Base-by-base conservation (phyloP, 2,113 vertebrate species). In the Colossoma macropomum region DNA sequence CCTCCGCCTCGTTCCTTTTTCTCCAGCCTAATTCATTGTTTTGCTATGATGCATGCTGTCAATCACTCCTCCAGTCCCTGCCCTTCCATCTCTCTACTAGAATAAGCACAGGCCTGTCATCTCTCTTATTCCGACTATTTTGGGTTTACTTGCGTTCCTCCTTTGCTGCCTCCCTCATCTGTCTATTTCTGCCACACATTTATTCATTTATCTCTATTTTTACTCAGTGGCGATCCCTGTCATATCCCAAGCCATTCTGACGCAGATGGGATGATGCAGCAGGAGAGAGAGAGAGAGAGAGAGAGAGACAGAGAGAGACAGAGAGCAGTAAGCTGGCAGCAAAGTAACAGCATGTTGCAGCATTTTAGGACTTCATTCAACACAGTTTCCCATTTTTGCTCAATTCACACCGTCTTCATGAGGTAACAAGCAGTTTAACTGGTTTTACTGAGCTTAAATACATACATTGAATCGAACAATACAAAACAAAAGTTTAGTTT, bases 181-280 rank as follows among this genome's bases (percentile, higher is more conserved):
- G 21, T 52, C 78, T 84, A 72, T 84, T 81, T 80, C 79, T 86
- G 84, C 59, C 78, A 59, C 25, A 30, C 48, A 23, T 85, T 86
- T 83, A 83, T 81, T 83, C 81, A 75, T 79, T 65, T 74, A 52
- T 50, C 79, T 84, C 84, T 88, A 86, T 88, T 86, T 88, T 84
- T 88, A 84, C 75, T 76, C 69, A 30, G 45, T 75, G 84, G 41
- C 74, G 56, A 85, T 80, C 84, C 79, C 75, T 78, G 81, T 79
- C 86, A 87, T 87, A 70, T 74, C 56, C 34, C 60, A 69, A 78
- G 78, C 48, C 74, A 68, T 75, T 77, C 68, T 88, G 86, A 87
- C 81, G 86, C 69, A 83, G 80, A 83, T 59, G 81, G 78, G 75
- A 83, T 81, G 70, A 85, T 78, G 75, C 78, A 82, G 63, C 70